These are phyloP conservation scores for Cynodonichthys magdalenae DNA, from an alignment of 2,797 vertebrate genomes.

Conservation along the genomic window DNA sequence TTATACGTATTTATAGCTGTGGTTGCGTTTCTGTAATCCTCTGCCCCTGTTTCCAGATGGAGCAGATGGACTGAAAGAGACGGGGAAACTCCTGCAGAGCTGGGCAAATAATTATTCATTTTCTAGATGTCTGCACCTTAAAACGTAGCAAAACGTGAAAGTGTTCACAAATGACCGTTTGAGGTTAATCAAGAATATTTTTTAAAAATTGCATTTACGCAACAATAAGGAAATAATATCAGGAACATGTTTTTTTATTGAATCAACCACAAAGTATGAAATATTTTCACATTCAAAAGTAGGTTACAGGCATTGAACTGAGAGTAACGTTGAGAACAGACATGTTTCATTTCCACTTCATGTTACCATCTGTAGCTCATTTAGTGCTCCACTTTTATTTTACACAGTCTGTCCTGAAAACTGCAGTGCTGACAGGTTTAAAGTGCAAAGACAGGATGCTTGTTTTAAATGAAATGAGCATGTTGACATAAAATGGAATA, in stretches of 20 bases:
- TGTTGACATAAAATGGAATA: no score
- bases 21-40: slow-evolving; percentile 39
- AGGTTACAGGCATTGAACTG: slow-evolving; percentile 41
- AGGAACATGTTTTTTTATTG: slow-evolving; percentile 14
- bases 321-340: slow-evolving; percentile 18
- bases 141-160: background rate
- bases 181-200: slow-evolving; percentile 21
- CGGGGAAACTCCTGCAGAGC: slow-evolving; percentile 56
- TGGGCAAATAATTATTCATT: slow-evolving; percentile 26
- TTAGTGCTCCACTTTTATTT: background rate
- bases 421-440: background rate
- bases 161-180: slow-evolving; percentile 13
- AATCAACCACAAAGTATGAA: slow-evolving; percentile 20
- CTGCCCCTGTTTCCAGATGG: slow-evolving; percentile 58
- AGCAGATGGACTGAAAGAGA: slow-evolving; percentile 50
- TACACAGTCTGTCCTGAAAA: background rate
- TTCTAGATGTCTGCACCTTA: slow-evolving; percentile 17
- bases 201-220: slow-evolving; percentile 20
- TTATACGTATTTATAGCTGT: slow-evolving; percentile 61
- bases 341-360: slow-evolving; percentile 10
- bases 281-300: slow-evolving; percentile 33
- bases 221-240: slow-evolving; percentile 27
- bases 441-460: background rate
- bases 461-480: no score
- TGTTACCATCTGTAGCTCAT: slow-evolving; percentile 1